Percentiles rank a stretch among this genome's conserved stretches.
phyloP scores from a whole-genome alignment of 2,888 invertebrate species.

The Seira musarum region DNA sequence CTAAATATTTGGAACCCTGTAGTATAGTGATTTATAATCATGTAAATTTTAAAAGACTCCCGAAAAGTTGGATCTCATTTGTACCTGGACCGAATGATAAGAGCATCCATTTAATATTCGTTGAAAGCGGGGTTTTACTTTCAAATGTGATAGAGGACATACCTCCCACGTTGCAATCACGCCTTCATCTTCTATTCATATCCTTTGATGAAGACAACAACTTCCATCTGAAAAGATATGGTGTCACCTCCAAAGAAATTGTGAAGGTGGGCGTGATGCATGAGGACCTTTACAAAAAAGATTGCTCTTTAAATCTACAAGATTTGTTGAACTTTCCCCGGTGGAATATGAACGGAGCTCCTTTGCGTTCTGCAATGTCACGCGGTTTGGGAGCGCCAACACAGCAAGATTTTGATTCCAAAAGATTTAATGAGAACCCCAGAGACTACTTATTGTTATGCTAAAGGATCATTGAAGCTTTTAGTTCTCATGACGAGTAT shows the following conservation, averaged over 20 bases:
- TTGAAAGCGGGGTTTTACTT: too few species aligned
- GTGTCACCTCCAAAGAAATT: neutral
- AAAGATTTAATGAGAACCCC: slow-evolving; percentile 10
- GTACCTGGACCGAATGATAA: slow-evolving; percentile 11
- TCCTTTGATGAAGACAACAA: neutral
- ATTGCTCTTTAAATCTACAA: slow-evolving; percentile 6
- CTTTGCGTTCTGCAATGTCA: slow-evolving; percentile 21
- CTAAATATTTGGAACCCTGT: slow-evolving; percentile 3
- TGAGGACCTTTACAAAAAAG: neutral
- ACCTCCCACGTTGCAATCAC: neutral
- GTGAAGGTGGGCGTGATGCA: slow-evolving; percentile 1
- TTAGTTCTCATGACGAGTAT: slow-evolving; percentile 19
- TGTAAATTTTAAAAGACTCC: neutral
- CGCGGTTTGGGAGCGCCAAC: neutral
- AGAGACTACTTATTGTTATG: neutral
- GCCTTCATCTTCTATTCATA: neutral
- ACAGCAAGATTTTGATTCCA: slow-evolving; percentile 13
- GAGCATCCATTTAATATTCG: slow-evolving; percentile 11
- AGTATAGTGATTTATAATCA: slow-evolving; percentile 10
- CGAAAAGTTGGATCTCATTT: slow-evolving; percentile 14
- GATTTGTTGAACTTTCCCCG: slow-evolving; percentile 11
- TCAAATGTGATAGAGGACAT: neutral
- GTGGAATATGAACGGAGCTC: slow-evolving; percentile 16
- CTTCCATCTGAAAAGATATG: slow-evolving; percentile 11
- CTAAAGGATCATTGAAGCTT: too few species aligned